Percentiles rank a stretch among this genome's conserved stretches.
Evolutionary conservation across 2,888 invertebrate genomes (phyloP).

Genomic region (Cremastobaeus sp.): DNA sequence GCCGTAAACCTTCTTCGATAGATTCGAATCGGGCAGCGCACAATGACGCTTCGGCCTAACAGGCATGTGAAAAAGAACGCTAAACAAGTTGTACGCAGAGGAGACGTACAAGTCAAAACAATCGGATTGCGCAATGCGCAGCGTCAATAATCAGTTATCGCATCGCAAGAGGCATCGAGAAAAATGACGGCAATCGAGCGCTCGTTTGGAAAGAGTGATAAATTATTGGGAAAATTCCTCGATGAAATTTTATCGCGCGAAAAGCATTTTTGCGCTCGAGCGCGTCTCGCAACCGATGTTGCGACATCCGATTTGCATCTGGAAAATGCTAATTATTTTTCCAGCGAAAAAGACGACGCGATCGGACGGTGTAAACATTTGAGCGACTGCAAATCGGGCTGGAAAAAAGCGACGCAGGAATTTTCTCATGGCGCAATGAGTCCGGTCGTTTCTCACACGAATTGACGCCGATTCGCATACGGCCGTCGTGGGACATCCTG

Average conservation of each 20-base stretch:
- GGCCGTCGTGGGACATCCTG: slow-evolving; percentile 35
- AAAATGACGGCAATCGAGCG: slow-evolving; percentile 6
- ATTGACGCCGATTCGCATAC: slow-evolving; percentile 34
- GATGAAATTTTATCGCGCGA: too few relatives aligned
- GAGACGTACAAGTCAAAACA: slow-evolving; percentile 13
- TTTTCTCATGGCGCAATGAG: slow-evolving; percentile 26
- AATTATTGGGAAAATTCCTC: slow-evolving; percentile 8
- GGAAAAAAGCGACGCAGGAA: neutral
- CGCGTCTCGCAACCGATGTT: too few relatives aligned
- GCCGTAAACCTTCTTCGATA: slow-evolving; percentile 8
- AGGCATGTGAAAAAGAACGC: slow-evolving; percentile 10
- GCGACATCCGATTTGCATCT: too few relatives aligned
- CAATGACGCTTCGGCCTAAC: slow-evolving; percentile 25
- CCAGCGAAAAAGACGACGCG: too few relatives aligned
- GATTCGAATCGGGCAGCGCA: slow-evolving; percentile 21
- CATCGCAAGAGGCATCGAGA: slow-evolving; percentile 12
- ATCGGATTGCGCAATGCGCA: slow-evolving; percentile 19
- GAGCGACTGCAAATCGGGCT: too few relatives aligned
- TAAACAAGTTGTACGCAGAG: slow-evolving; percentile 17
- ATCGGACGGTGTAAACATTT: too few relatives aligned
- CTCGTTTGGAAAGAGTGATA: neutral
- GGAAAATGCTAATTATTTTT: too few relatives aligned
- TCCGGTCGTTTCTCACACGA: slow-evolving; percentile 28
- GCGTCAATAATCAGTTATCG: slow-evolving; percentile 11
- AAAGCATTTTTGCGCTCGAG: too few relatives aligned